Evolutionary conservation across 30 jellyfish, hydroid and myxozoan genomes (phyloP).

Genomic region (Hydractinia echinata): DNA sequence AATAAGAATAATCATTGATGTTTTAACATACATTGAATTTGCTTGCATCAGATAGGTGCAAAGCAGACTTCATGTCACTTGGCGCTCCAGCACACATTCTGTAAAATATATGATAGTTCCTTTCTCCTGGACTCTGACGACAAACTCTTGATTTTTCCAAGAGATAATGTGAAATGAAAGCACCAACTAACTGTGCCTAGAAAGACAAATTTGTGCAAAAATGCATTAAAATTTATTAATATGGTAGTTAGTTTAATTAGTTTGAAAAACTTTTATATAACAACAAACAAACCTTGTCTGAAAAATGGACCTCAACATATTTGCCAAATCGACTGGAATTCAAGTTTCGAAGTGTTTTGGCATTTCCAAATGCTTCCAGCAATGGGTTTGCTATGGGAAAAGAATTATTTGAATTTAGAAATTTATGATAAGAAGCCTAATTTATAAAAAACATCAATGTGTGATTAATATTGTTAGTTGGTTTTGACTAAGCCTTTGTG

Average conservation of each 20-base stretch:
- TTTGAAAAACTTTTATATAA: not conserved
- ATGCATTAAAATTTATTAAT: no score
- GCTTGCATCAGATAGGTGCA: conserved; percentile 54
- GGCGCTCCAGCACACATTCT: conserved; percentile 92
- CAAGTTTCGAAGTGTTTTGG: conserved; percentile 73
- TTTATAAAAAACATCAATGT: no score
- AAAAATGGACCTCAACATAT: conserved; percentile 85
- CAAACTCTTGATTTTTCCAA: conserved; percentile 86
- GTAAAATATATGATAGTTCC: conserved; percentile 87
- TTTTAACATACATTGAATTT: conserved; percentile 51
- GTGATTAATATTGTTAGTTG: no score
- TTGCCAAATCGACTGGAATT: conserved; percentile 95
- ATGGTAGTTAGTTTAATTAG: no score
- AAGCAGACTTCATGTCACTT: conserved; percentile 55
- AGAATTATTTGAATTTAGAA: not conserved
- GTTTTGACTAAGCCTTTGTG: no score
- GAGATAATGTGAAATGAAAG: conserved; percentile 74
- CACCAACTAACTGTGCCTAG: conserved; percentile 61
- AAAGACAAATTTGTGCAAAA: not conserved
- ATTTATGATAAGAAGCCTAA: no score
- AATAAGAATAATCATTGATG: not conserved
- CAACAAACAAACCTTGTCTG: conserved; percentile 52
- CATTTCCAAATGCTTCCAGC: conserved; percentile 92
- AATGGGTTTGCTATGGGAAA: conserved; percentile 69
- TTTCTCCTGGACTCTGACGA: conserved; percentile 86